These are phyloP conservation scores for Eutrigla gurnardus DNA, from an alignment of 2,797 vertebrate species.

Conservation along the genomic window DNA sequence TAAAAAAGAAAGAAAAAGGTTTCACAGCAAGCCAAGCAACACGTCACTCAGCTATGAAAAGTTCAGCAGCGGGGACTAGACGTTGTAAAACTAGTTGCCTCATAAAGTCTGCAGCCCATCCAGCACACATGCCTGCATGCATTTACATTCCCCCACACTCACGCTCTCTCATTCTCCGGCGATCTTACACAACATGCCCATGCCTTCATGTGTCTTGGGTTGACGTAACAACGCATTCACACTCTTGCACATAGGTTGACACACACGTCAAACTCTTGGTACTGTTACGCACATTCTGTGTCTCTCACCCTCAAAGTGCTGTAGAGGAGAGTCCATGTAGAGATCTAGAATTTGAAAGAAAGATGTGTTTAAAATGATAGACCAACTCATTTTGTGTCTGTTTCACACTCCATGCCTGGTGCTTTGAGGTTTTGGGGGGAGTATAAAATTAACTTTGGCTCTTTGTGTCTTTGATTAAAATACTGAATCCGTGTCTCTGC, in stretches of 20 bases:
- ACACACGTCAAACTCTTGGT: not conserved
- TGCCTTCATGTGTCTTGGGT: not conserved
- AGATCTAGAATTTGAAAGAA: constrained; percentile 5
- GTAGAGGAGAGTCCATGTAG: not conserved
- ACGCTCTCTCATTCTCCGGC: not conserved
- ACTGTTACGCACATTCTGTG: not conserved
- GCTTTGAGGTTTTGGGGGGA: too few relatives aligned
- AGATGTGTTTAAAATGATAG: too few relatives aligned
- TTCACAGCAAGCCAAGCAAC: constrained; percentile 55
- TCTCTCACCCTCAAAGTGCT: not conserved
- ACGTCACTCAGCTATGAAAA: constrained; percentile 66
- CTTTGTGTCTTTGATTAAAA: not conserved
- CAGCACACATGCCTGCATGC: constrained; percentile 21
- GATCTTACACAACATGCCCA: constrained; percentile 6
- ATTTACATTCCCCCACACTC: constrained; percentile 10
- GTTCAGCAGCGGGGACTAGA: constrained; percentile 62
- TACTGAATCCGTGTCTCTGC: constrained; percentile 22
- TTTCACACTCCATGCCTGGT: not conserved
- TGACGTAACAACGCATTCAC: constrained; percentile 1
- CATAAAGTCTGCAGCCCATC: constrained; percentile 53
- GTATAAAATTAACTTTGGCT: too few relatives aligned
- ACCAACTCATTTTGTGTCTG: not conserved
- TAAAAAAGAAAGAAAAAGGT: constrained; percentile 57
- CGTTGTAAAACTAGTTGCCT: constrained; percentile 63
- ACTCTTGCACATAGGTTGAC: not conserved